Percentiles rank a stretch among this genome's conserved stretches.
Evolutionary conservation across 2,888 invertebrate species (phyloP).

Genomic region (Trachelus tabidus): DNA sequence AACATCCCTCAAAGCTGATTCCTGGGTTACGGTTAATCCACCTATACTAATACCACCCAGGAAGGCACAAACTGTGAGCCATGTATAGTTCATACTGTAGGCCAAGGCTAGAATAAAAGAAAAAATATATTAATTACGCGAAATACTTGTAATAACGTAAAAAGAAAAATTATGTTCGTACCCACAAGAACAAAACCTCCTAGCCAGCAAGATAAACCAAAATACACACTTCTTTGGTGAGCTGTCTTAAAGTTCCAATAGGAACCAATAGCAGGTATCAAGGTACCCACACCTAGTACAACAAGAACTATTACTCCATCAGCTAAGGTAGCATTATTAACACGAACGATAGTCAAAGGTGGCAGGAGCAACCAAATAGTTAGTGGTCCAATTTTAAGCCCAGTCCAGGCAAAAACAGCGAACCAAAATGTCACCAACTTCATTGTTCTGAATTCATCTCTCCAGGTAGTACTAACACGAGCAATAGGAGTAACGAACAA

Average conservation of each 20-base stretch:
- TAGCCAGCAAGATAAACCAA: slow-evolving; percentile 45
- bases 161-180: slow-evolving; percentile 8
- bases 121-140: not conserved
- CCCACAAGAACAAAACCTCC: slow-evolving; percentile 40
- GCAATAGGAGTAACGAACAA: slow-evolving; percentile 31
- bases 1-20: slow-evolving; percentile 41
- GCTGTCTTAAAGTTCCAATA: slow-evolving; percentile 39
- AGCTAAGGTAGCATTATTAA: slow-evolving; percentile 1
- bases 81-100: slow-evolving; percentile 19
- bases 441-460: slow-evolving; percentile 37
- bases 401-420: slow-evolving; percentile 35
- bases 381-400: slow-evolving; percentile 33
- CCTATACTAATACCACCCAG: slow-evolving; percentile 42
- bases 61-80: slow-evolving; percentile 31
- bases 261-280: slow-evolving; percentile 37
- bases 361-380: slow-evolving; percentile 45
- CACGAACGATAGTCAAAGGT: slow-evolving; percentile 20
- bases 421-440: slow-evolving; percentile 43
- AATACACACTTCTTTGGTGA: slow-evolving; percentile 42
- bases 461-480: slow-evolving; percentile 32
- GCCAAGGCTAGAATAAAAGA: slow-evolving; percentile 22
- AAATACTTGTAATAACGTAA: not conserved
- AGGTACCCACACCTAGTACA: slow-evolving; percentile 38
- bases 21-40: slow-evolving; percentile 37
- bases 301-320: slow-evolving; percentile 30